Percentiles rank a stretch among this genome's conserved stretches.
Evolutionary conservation across 23 tunicate genomes (phyloP).

Genomic region (Trididemnum miniatum): DNA sequence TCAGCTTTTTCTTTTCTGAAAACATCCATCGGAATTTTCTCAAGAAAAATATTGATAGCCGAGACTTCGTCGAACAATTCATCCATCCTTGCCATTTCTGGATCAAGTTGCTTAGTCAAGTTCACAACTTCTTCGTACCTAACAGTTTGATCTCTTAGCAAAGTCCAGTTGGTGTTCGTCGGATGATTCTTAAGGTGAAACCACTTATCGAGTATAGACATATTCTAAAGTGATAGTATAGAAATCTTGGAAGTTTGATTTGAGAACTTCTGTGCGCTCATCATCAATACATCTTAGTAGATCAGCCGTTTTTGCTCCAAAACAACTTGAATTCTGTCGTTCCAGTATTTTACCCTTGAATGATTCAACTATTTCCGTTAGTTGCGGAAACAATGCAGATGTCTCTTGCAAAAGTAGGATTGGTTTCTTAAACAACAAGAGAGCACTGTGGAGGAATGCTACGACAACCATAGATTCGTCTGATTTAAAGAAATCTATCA

Average conservation of each 20-base stretch:
- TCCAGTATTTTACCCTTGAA: constrained; percentile 44
- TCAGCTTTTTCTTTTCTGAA: too few species aligned
- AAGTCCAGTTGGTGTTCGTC: constrained; percentile 60
- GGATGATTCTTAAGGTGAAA: constrained; percentile 61
- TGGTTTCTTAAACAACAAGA: constrained; percentile 39
- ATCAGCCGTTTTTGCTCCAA: constrained; percentile 61
- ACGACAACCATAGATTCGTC: neutral
- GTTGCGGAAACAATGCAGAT: constrained; percentile 58
- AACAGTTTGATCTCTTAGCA: constrained; percentile 42
- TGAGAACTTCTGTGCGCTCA: constrained; percentile 58
- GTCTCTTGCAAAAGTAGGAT: constrained; percentile 48
- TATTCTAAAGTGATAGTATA: constrained; percentile 40
- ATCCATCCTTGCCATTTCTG: constrained; percentile 57
- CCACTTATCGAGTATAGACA: constrained; percentile 69
- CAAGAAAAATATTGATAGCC: constrained; percentile 55
- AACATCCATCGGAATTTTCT: too few species aligned
- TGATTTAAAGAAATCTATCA: too few species aligned
- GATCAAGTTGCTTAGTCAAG: constrained; percentile 60
- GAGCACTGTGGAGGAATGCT: constrained; percentile 18
- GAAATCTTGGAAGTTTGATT: constrained; percentile 47
- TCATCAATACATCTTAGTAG: constrained; percentile 57
- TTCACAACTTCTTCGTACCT: constrained; percentile 38
- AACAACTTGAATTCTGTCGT: constrained; percentile 33
- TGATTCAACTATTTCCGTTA: constrained; percentile 45
- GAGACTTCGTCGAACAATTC: constrained; percentile 65